Base-by-base conservation (phyloP, 2,888 invertebrate genomes). In the Argyresthia goedartella region DNA sequence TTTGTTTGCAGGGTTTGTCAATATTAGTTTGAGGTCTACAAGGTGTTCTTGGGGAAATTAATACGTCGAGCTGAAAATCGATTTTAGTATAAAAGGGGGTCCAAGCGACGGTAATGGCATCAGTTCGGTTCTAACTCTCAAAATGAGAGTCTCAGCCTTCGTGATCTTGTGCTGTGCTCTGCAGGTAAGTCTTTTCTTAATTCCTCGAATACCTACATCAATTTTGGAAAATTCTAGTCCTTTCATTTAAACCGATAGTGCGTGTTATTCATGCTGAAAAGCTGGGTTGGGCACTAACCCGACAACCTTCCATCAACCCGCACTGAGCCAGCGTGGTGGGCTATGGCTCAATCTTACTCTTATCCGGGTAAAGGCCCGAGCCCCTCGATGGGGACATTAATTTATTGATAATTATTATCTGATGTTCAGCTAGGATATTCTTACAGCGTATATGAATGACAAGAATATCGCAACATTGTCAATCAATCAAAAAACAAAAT, bases 61-160 rank as follows among this genome's bases (percentile, higher is more conserved):
- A 52, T 60, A 59, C 66, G 65, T 69, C 62, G 66, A 55, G 60
- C 54, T 16, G 49, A 34, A 10, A 11, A 0, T 11, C 34, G 49
- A 56, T 56, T 67, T 67, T 56, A 46, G 71, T 85, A 84, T 85
- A 84, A 74, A 85, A 73, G 60, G 65, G 57, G 54, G 25, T 25
- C 25, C 25, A 39, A 7, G 52, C 54, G 51, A 57, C 49, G 54
- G 36, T 52, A 53, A 55, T 55, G 58, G 59, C 65, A 84, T 84
- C 84, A 84, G 81, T 77, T 67, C 74, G 79, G 80, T 74, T 69
- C 64, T 71, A 70, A 69, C 81, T 84, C 84, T 82, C 77, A 81
- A 64, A 50, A 85, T 86, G 85, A 84, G 85, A 74, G 84, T 64
- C 53, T 64, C 70, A 66, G 63, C 81, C 80, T 69, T 81, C 61